Conservation (phyloP, 2,888 invertebrate species). For the Drosophila ustulata region DNA sequence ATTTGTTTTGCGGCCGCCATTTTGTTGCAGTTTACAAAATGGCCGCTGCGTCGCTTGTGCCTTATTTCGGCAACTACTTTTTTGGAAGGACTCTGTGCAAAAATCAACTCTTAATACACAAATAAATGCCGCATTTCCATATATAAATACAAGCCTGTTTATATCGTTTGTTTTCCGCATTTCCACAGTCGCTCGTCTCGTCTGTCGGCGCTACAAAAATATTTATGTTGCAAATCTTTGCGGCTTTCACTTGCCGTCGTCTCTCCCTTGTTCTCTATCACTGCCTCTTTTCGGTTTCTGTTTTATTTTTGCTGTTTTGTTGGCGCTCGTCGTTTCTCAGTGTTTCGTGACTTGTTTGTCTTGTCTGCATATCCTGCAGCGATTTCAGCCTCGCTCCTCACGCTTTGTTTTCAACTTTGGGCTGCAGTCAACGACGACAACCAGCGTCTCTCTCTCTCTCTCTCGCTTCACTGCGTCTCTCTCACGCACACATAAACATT, state of each 20-base stretch:
- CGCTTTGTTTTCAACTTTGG: conserved; percentile 36
- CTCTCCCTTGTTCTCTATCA: conserved; percentile 7
- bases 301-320: conserved; percentile 33
- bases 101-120: conserved; percentile 76
- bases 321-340: conserved; percentile 30
- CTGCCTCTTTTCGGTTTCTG: conserved; percentile 28
- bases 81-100: conserved; percentile 27
- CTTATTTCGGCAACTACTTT: conserved; percentile 21
- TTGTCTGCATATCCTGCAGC: conserved; percentile 81
- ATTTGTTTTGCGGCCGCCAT: conserved; percentile 74
- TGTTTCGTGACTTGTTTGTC: conserved; percentile 76
- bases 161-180: conserved; percentile 39
- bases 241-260: conserved; percentile 56
- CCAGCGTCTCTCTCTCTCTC: conserved; percentile 25
- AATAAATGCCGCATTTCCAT: conserved; percentile 73
- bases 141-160: conserved; percentile 32
- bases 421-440: conserved; percentile 45
- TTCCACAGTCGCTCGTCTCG: not conserved
- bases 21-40: conserved; percentile 75
- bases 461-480: not conserved
- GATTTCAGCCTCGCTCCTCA: conserved; percentile 40
- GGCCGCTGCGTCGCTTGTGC: conserved; percentile 42
- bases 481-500: conserved; percentile 2
- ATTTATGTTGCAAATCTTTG: conserved; percentile 79
- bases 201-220: conserved; percentile 63